Evolutionary conservation across 2,113 vertebrate species (phyloP), one percentile per base, ranked within the genome.

Genomic region (Chaetorhynchus papuensis): DNA sequence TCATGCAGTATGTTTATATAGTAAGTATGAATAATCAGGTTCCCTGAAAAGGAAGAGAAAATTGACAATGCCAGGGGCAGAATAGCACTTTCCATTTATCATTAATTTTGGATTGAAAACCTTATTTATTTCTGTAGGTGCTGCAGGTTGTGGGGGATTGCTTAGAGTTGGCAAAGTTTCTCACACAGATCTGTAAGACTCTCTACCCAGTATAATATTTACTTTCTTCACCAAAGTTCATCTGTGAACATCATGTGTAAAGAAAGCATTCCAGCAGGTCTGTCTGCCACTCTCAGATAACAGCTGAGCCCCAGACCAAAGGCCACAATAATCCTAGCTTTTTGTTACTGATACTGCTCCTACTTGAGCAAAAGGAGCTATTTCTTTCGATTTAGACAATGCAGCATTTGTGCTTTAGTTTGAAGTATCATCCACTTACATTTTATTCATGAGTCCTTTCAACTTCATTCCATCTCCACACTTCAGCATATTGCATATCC

Each of bases 371-470:
- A 96, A 96, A 95, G 37, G 64, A 93, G 87, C 31, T 47, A 89
- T 93, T 95, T 91, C 84, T 95, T 44, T 84, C 81, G 10, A 93
- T 96, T 97, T 97, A 94, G 68, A 83, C 71, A 94, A 72, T 37
- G 54, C 54, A 66, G 65, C 83, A 65, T 76, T 85, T 89, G 66
- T 89, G 56, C 56, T 92, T 94, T 93, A 87, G 79, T 56, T 92
- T 94, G 90, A 91, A 95, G 59, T 57, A 83, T 39, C 91, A 78
- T 68, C 71, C 83, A 91, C 95, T 95, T 77, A 68, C 52, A 19
- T 93, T 95, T 96, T 94, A 94, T 94, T 96, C 92, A 81, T 88
- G 68, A 96, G 95, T 82, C 81, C 76, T 96, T 94, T 96, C 91
- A 97, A 74, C 83, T 92, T n/a, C 21, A 74, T 92, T 90, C 93